Percentiles rank a stretch among this genome's conserved stretches.
Conservation (phyloP, 2,888 invertebrate species). For the Lydus trimaculatus region DNA sequence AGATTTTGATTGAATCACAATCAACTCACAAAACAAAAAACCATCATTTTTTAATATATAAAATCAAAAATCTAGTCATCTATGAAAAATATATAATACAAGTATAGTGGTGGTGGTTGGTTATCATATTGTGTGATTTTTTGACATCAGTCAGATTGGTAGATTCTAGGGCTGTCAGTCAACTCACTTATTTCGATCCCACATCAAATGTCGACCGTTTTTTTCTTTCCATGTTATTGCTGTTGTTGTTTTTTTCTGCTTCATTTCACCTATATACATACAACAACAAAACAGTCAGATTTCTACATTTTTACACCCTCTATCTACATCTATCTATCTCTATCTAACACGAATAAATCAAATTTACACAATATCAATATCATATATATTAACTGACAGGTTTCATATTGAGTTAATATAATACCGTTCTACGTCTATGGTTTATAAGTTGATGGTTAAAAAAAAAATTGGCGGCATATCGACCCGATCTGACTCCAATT, state of each 20-base stretch:
- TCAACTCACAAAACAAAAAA: neutral
- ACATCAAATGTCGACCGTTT: constrained; percentile 48
- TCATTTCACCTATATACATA: constrained; percentile 10
- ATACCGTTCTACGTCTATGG: neutral
- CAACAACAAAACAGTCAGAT: neutral
- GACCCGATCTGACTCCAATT: neutral
- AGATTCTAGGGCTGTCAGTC: constrained; percentile 44
- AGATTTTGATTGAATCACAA: neutral
- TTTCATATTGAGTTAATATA: constrained; percentile 49
- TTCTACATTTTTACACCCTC: neutral
- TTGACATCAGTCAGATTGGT: constrained; percentile 49
- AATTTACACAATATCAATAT: constrained; percentile 46
- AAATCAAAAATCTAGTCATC: neutral
- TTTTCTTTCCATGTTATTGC: constrained; percentile 27
- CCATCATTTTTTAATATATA: too few species aligned
- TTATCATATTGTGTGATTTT: constrained; percentile 35
- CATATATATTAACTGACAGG: constrained; percentile 51
- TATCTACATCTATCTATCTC: neutral
- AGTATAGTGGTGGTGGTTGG: neutral
- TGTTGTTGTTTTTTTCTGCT: constrained; percentile 31
- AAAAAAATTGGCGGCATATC: neutral
- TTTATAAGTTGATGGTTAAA: neutral
- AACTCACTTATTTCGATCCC: constrained; percentile 44
- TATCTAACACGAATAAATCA: neutral
- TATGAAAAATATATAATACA: neutral